Percentiles rank a stretch among this genome's conserved stretches.
Evolutionary conservation across 2,888 invertebrate species (phyloP).

Genomic region (Cabera pusaria): DNA sequence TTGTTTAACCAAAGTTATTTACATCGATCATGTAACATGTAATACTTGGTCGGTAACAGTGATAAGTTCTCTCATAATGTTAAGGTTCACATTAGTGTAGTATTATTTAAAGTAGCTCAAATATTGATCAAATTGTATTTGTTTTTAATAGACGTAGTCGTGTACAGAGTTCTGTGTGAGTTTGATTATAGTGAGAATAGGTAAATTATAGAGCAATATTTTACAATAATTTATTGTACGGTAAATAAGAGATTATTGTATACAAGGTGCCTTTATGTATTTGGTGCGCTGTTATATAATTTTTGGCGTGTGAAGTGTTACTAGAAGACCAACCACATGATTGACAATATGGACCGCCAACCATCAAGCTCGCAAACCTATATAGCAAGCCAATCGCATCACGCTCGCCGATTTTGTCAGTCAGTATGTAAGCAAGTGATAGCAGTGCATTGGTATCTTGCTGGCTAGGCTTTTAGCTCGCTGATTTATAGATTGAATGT

Average conservation of each 20-base stretch:
- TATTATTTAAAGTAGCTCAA: constrained; percentile 38
- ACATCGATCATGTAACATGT: too few relatives aligned
- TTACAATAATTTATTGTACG: constrained; percentile 19
- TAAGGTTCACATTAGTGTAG: constrained; percentile 53
- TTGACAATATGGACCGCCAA: too few relatives aligned
- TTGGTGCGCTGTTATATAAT: constrained; percentile 42
- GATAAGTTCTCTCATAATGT: constrained; percentile 39
- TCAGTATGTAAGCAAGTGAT: too few relatives aligned
- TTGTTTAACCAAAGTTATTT: too few relatives aligned
- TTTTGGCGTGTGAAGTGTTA: constrained; percentile 12
- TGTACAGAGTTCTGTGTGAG: constrained; percentile 21
- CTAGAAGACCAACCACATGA: too few relatives aligned
- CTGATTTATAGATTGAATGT: too few relatives aligned
- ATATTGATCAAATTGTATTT: constrained; percentile 26
- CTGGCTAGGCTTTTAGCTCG: too few relatives aligned
- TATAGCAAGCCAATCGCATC: too few relatives aligned
- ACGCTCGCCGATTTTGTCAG: too few relatives aligned
- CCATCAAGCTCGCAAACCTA: too few relatives aligned
- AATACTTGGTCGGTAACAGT: constrained; percentile 15
- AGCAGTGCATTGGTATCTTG: too few relatives aligned
- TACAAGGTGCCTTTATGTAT: constrained; percentile 48
- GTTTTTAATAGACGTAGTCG: constrained; percentile 5
- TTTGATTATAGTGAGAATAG: constrained; percentile 22
- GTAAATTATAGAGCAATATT: constrained; percentile 27
- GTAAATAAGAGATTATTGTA: constrained; percentile 7